A percentile compares a stretch with the other conserved stretches of the same genome.
These are phyloP conservation scores for Pangasianodon gigas DNA, from an alignment of 2,113 vertebrate species.

Conservation along the genomic window DNA sequence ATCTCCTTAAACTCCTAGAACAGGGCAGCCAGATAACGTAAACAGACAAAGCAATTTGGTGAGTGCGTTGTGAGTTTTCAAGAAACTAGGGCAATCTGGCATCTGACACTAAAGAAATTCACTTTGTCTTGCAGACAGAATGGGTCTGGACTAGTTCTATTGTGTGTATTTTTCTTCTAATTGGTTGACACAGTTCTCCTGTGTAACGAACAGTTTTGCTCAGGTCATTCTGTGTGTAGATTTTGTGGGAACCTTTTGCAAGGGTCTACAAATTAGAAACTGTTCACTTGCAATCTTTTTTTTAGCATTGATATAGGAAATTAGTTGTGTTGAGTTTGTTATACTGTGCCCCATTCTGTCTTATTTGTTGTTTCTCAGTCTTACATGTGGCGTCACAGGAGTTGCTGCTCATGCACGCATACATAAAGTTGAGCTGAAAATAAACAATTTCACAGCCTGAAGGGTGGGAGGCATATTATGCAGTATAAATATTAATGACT, in stretches of 20 bases:
- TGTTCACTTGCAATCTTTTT: neutral
- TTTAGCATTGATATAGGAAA: neutral
- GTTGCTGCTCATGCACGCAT: neutral
- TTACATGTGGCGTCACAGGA: neutral
- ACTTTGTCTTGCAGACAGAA: neutral
- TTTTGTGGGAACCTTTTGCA: neutral
- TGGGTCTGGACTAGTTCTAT: neutral
- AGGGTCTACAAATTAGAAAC: neutral
- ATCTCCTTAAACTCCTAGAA: neutral
- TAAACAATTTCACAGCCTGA: constrained; percentile 17
- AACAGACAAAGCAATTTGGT: constrained; percentile 1
- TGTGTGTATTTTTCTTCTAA: neutral
- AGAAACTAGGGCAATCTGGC: neutral
- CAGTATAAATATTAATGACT: constrained; percentile 32
- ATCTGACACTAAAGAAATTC: neutral
- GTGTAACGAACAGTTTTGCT: neutral
- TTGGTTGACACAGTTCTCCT: neutral
- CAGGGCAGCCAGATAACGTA: neutral
- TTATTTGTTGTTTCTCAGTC: neutral
- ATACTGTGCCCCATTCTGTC: neutral
- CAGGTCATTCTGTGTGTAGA: neutral
- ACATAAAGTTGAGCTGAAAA: constrained; percentile 20
- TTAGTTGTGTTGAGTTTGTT: neutral
- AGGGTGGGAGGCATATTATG: neutral
- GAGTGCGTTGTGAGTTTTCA: neutral